Base-by-base conservation (phyloP, 1,140 invertebrate genomes). In the Andrena cerasifolii region DNA sequence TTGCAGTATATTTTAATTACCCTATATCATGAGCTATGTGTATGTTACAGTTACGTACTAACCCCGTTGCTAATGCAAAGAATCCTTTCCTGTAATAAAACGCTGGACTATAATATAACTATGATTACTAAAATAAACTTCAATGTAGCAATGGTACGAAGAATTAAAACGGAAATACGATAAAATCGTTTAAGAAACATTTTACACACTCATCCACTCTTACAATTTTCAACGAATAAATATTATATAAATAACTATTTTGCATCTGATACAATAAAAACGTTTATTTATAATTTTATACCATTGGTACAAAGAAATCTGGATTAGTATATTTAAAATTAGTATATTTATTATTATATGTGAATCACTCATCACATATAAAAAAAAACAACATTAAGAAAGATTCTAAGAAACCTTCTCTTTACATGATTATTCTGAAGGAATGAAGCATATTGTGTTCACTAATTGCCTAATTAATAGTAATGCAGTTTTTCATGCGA, bases 81-180 rank as follows among this genome's bases (percentile, higher is more conserved):
- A 82, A 81, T 73, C 80, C 77, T 81, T 84, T 83, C 43, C 82
- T 87, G 83, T 71, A 83, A 86, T 83, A 86, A 81, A 86, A 89
- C 81, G 36, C 67, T 86, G 83, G 81, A 88, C 83, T 83, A 87
- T 84, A 79, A 74, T 86, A 86, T 58, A 87, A 85, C 84, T 77
- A 70, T 66, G 40, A 45, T 62, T 73, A 76, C 45, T 33, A 47
- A 85, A 81, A 70, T 70, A 68, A 84, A 83, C 70, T 89, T 88
- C 87, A 79, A 84, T 88, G 86, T 88, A 85, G 56, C 68, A 85
- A 85, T 87, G 80, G 79, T 87, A 89, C 74, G 85, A 78, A 79
- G 82, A 79, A 51, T 12, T 65, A 70, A 62, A 75, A 68, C 54
- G 21, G 2, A 63, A 40, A 24, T 31, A 49, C n/a, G 12, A 49